These are phyloP conservation scores for Hyposoter dolosus DNA, from an alignment of 2,888 invertebrate species.

Conservation along the genomic window DNA sequence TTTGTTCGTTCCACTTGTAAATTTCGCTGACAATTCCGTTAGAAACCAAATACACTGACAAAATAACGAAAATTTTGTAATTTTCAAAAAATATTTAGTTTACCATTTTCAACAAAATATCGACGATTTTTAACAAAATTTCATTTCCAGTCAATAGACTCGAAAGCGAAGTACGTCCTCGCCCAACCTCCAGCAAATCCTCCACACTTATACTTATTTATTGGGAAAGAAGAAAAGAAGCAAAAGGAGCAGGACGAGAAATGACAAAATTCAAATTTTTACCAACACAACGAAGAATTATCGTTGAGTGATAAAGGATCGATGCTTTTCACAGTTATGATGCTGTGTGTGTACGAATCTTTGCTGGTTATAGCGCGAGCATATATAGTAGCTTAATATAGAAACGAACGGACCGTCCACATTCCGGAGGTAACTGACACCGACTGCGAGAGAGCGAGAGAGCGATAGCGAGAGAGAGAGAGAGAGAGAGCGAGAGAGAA, in stretches of 20 bases:
- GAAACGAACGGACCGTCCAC: conserved; percentile 67
- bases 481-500: conserved; percentile 23
- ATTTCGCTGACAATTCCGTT: too few species aligned
- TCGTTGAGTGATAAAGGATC: conserved; percentile 38
- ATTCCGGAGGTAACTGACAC: conserved; percentile 68
- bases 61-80: too few species aligned
- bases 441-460: conserved; percentile 27
- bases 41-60: too few species aligned
- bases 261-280: neutral
- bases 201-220: neutral
- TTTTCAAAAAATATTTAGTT: too few species aligned
- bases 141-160: too few species aligned
- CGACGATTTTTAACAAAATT: too few species aligned
- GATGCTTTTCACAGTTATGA: conserved; percentile 44
- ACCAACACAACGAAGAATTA: conserved; percentile 3
- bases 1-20: too few species aligned
- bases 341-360: conserved; percentile 31
- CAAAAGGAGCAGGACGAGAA: neutral
- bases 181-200: neutral
- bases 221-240: neutral
- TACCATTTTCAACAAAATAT: too few species aligned
- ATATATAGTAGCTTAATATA: conserved; percentile 63
- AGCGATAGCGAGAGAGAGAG: conserved; percentile 27
- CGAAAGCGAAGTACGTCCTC: neutral
- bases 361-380: conserved; percentile 35